Evolutionary conservation across 2,113 vertebrate species (phyloP).

Genomic region (Potamarius usumacintae): DNA sequence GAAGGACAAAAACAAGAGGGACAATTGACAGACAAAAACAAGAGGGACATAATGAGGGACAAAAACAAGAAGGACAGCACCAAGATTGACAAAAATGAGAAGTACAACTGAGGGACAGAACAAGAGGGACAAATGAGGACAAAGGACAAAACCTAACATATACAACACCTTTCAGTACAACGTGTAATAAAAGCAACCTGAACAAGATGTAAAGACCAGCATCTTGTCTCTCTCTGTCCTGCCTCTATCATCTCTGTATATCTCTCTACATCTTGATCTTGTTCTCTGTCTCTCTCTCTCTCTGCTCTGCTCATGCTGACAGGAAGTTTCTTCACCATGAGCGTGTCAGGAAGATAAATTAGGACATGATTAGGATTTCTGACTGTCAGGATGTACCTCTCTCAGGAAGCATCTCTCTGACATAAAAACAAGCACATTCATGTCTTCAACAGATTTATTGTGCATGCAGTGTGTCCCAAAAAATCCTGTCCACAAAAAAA

Average conservation of each 20-base stretch:
- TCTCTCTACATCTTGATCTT: neutral
- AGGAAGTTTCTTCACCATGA: constrained; percentile 40
- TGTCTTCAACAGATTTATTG: neutral
- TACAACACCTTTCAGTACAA: neutral
- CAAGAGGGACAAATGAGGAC: neutral
- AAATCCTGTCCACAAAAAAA: neutral
- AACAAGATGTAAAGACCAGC: neutral
- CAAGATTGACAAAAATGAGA: neutral
- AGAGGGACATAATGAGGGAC: neutral
- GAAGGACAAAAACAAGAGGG: neutral
- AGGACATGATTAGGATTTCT: neutral
- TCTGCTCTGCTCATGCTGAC: neutral
- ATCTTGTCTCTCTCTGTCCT: neutral
- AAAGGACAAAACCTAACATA: neutral
- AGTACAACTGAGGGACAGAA: neutral
- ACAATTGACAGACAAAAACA: neutral
- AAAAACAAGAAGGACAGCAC: neutral
- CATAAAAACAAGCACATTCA: neutral
- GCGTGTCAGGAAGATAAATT: constrained; percentile 36
- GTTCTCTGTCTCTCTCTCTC: neutral
- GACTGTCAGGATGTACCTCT: neutral
- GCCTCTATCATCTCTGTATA: neutral
- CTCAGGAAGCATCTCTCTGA: neutral
- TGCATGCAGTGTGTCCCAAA: neutral
- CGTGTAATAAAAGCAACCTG: neutral